Conservation (phyloP, 2,113 vertebrate genomes). For the Halichoerus grypus region DNA sequence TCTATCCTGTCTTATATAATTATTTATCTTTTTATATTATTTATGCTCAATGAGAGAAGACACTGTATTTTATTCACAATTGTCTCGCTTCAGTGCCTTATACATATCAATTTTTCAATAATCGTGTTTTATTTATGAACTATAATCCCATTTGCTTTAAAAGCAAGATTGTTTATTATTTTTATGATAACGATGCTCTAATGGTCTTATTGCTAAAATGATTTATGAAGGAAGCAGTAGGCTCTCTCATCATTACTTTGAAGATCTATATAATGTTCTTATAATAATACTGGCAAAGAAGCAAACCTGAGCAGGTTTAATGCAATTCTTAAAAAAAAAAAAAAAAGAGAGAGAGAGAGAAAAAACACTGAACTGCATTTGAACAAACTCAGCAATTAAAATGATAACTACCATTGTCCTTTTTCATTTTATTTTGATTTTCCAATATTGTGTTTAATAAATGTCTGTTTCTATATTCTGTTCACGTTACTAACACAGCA, state of each 20-base stretch:
- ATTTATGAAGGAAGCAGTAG: not conserved
- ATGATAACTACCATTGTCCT: not conserved
- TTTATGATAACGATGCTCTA: not conserved
- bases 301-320: not conserved
- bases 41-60: not conserved
- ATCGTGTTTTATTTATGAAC: conserved; percentile 20
- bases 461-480: not conserved
- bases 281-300: not conserved
- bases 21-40: not conserved
- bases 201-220: conserved; percentile 7
- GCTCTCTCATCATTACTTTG: not conserved
- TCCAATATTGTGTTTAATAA: not conserved
- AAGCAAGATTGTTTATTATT: not conserved
- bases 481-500: not conserved
- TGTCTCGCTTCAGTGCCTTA: not conserved
- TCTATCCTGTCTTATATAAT: not conserved
- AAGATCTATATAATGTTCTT: not conserved
- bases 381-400: not conserved
- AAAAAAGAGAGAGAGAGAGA: not conserved
- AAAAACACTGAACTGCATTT: not conserved
- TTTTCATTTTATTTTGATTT: conserved; percentile 36
- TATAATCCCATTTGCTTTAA: not conserved
- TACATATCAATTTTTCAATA: conserved; percentile 16
- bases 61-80: not conserved
- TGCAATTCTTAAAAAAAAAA: not conserved